Percentiles rank a stretch among this genome's conserved stretches.
These are phyloP conservation scores for Teinopalpus imperialis DNA, from an alignment of 2,888 invertebrate species.

Conservation along the genomic window DNA sequence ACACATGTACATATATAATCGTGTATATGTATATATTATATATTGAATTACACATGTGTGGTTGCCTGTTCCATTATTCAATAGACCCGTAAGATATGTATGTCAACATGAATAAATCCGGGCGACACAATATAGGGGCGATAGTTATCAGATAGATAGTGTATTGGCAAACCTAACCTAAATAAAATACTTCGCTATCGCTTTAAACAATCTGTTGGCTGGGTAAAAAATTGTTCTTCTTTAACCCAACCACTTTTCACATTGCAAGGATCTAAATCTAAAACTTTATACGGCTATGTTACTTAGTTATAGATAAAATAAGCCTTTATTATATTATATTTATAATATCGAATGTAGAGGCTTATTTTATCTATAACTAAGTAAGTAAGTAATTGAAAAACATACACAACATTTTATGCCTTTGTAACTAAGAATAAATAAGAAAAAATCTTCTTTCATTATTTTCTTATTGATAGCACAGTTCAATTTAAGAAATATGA, in stretches of 20 bases:
- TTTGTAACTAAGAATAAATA: no score
- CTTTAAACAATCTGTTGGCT: slow-evolving; percentile 15
- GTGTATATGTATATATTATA: no score
- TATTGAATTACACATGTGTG: slow-evolving; percentile 9
- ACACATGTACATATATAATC: no score
- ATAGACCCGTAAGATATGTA: slow-evolving; percentile 9
- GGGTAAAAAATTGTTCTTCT: slow-evolving; percentile 12
- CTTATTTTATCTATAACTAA: no score
- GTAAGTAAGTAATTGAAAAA: no score
- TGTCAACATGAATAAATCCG: slow-evolving; percentile 6
- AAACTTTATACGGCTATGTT: not conserved
- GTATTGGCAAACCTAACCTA: slow-evolving; percentile 16
- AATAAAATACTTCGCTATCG: slow-evolving; percentile 17
- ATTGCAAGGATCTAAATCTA: not conserved
- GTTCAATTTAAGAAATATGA: no score
- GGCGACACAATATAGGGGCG: not conserved
- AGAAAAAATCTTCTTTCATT: no score
- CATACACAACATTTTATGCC: no score
- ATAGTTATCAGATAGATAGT: slow-evolving; percentile 12
- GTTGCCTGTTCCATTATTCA: slow-evolving; percentile 16
- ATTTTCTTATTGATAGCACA: no score
- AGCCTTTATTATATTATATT: no score
- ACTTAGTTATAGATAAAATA: no score
- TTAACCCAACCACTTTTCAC: slow-evolving; percentile 12
- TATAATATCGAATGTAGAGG: no score